Evolutionary conservation across 2,113 vertebrate species (phyloP), one percentile per base, ranked within the genome.

Genomic region (Noctilio leporinus): DNA sequence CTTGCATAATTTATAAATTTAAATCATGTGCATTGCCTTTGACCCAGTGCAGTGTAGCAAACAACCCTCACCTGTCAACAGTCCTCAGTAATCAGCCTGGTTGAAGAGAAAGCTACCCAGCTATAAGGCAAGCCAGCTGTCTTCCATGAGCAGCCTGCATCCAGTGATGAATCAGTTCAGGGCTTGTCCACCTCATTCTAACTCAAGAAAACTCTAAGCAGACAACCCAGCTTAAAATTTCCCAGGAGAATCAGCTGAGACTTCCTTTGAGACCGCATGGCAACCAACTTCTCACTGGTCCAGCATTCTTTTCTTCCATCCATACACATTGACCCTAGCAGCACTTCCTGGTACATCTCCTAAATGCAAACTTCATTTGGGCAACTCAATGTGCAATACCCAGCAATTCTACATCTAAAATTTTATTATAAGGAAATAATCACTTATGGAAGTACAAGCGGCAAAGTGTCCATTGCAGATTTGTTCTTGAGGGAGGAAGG

Each of bases 351-450:
- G 47, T 22, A 45, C 2, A 51, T 5, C 14, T 43, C 22, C 17
- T 69, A 72, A 84, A 17, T 24, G 10, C 9, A 75, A 10, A 30
- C 26, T 72, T 73, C 24, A 8, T 4, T 11, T 45, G 24, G 28
- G 9, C 75, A 51, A 85, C 62, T 19, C 4, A 47, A 55, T 3
- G 33, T 91, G 22, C 16, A 64, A 16, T 7, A 64, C n/a, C 17
- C 7, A 51, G 11, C 2, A 64, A 76, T 33, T 88, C 10, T 65
- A 70, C 0, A 93, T 11, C 10, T 59, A 80, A 69, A 19, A 76
- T 57, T 57, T 90, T 80, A n/a, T 64, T 19, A 35, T n/a, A 55
- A 76, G n/a, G n/a, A 80, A 87, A 47, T 33, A 90, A 55, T 43
- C 33, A 43, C 8, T 38, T 65, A 49, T 84, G 30, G 51, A 84